Percentiles rank a stretch among this genome's conserved stretches.
These are phyloP conservation scores for Limenitis camilla DNA, from an alignment of 2,888 invertebrate species.

Conservation along the genomic window DNA sequence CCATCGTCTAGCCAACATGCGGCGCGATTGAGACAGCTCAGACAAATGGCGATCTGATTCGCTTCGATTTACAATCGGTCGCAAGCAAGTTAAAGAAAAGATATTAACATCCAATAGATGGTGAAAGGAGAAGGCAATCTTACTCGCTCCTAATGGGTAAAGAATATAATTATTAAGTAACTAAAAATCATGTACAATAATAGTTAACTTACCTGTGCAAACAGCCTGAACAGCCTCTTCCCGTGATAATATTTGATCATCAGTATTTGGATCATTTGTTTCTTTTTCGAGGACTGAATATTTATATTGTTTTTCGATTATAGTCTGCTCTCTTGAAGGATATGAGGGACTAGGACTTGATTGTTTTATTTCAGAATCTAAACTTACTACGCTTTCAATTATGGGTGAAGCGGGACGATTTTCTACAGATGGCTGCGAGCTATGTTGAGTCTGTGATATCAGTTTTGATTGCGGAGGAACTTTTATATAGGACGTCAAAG, in stretches of 20 bases:
- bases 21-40: too few relatives aligned
- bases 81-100: too few relatives aligned
- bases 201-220: too few relatives aligned
- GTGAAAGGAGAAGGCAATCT: too few relatives aligned
- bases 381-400: conserved; percentile 73
- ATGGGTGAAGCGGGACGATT: conserved; percentile 39
- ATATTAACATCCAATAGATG: too few relatives aligned
- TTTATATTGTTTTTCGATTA: conserved; percentile 30
- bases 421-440: conserved; percentile 11
- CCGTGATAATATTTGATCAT: conserved; percentile 22
- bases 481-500: conserved; percentile 37
- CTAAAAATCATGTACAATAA: too few relatives aligned
- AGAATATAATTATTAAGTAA: too few relatives aligned
- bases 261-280: conserved; percentile 22
- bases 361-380: conserved; percentile 40
- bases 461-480: conserved; percentile 59
- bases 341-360: conserved; percentile 31
- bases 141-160: too few relatives aligned
- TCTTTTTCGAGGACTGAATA: conserved; percentile 50
- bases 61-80: too few relatives aligned
- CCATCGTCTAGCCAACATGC: too few relatives aligned
- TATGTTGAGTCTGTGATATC: conserved; percentile 32
- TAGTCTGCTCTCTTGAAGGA: conserved; percentile 16
- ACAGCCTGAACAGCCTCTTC: too few relatives aligned
- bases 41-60: neutral